These are phyloP conservation scores for Oopsacas minuta DNA, from an alignment of 37 sponge, comb jelly and placozoan species.

Conservation along the genomic window DNA sequence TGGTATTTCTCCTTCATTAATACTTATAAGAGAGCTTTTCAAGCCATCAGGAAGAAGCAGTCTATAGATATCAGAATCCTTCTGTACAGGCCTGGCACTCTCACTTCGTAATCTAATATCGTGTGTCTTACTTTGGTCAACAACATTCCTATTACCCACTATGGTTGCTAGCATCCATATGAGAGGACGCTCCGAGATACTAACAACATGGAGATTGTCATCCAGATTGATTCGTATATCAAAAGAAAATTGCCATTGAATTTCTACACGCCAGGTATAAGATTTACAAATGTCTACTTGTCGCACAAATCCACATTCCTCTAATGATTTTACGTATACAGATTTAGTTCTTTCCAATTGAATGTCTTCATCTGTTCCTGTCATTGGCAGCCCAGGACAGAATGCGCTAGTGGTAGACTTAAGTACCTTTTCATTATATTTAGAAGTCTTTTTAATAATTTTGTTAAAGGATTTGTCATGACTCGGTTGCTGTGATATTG, in stretches of 20 bases:
- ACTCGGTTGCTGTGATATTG: not conserved
- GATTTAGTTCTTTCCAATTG: not conserved
- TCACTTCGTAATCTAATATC: not conserved
- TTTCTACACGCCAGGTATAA: not conserved
- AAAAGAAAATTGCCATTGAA: not conserved
- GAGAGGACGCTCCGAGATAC: not conserved
- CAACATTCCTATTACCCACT: not conserved
- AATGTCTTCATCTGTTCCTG: not conserved
- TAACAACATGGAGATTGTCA: not conserved
- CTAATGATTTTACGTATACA: not conserved
- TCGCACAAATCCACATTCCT: not conserved
- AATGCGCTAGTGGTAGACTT: not conserved
- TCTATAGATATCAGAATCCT: not conserved
- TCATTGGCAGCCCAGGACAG: not conserved
- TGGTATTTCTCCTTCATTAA: not conserved
- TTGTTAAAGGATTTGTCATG: not conserved
- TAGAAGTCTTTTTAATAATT: not conserved
- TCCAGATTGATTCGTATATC: not conserved
- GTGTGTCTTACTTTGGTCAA: not conserved
- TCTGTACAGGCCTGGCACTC: not conserved
- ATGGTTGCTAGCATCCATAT: conserved; percentile 8
- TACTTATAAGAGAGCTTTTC: not conserved
- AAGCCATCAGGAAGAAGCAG: not conserved
- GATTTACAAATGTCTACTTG: not conserved
- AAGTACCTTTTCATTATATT: not conserved